Percentiles rank a stretch among this genome's conserved stretches.
Conservation (phyloP, 2,888 invertebrate genomes). For the Pasiphila rectangulata region DNA sequence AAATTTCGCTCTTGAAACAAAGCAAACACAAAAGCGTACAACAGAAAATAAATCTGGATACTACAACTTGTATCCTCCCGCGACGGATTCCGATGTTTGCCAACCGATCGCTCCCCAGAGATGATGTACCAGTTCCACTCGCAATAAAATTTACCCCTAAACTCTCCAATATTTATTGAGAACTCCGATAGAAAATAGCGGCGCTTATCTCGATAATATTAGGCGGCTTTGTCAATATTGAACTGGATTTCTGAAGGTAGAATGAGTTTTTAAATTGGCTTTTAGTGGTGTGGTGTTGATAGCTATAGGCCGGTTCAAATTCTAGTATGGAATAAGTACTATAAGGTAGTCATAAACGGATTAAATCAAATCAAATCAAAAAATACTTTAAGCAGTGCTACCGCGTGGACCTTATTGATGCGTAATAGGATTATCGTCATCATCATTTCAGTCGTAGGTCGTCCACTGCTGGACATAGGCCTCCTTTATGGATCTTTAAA, state of each 20-base stretch:
- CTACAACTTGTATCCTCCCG: constrained; percentile 45
- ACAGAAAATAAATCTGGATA: constrained; percentile 40
- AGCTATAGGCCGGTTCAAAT: no score
- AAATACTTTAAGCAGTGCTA: no score
- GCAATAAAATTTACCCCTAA: constrained; percentile 65
- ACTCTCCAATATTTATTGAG: constrained; percentile 57
- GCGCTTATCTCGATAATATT: constrained; percentile 17
- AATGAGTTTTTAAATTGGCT: constrained; percentile 5
- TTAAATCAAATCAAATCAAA: no score
- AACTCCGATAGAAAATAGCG: constrained; percentile 41
- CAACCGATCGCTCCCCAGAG: constrained; percentile 73
- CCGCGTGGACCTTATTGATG: no score
- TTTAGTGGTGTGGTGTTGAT: background rate
- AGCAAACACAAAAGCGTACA: constrained; percentile 23
- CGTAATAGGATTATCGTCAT: no score
- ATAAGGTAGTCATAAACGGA: no score
- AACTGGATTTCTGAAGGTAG: background rate
- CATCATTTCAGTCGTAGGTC: no score
- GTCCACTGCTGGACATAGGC: no score
- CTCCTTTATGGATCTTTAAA: no score
- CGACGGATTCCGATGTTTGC: constrained; percentile 64
- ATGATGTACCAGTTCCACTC: constrained; percentile 58
- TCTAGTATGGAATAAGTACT: no score
- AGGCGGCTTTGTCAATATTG: constrained; percentile 11
- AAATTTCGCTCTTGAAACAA: constrained; percentile 10